Evolutionary conservation across 1,140 invertebrate genomes (phyloP), one percentile per base, ranked within the genome.

Genomic region (Oedothorax gibbosus): DNA sequence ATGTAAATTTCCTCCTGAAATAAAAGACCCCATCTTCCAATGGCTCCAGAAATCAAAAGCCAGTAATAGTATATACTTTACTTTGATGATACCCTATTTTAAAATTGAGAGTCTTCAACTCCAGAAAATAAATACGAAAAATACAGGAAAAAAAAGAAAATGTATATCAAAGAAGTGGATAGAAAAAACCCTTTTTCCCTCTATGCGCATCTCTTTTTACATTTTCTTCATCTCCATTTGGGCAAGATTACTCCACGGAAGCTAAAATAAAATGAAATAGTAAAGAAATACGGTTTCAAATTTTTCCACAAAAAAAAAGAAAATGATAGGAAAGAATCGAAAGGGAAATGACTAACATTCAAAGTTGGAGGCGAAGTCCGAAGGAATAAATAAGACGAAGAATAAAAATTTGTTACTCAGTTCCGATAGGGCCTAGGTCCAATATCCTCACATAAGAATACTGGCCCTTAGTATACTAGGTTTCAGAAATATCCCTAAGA

Each of bases 161-260:
- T 5, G 35, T 35, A 35, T 35, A 35, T 35, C 35, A 35, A 79
- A 79, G 64, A 54, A 68, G 9, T n/a, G 53, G 53, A 50, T 2
- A 79, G 15, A 53, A 54, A 79, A 79, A 66, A 62, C 51, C 65
- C 51, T 82, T 51, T n/a, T 82, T 73, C 56, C 35, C 54, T 82
- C 57, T 73, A 35, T 35, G 35, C 69, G 57, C 80, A 73, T 72
- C 80, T 82, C 69, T 54, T 51, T 82, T 82, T 82, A 82, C 80
- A 73, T 82, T 82, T 82, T 50, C 80, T 82, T 82, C 80, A 82
- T 82, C 80, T 82, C 80, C 80, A 82, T 82, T 82, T 82, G 66
- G 80, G 49, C 68, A 50, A 73, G 68, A 82, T 82, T 82, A 82
- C 80, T 82, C 69, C 56, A 68, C 20, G 10, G 68, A 68, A 49